A percentile compares a stretch with the other conserved stretches of the same genome.
Evolutionary conservation across 2,113 vertebrate species (phyloP).

Genomic region (Daubentonia madagascariensis): DNA sequence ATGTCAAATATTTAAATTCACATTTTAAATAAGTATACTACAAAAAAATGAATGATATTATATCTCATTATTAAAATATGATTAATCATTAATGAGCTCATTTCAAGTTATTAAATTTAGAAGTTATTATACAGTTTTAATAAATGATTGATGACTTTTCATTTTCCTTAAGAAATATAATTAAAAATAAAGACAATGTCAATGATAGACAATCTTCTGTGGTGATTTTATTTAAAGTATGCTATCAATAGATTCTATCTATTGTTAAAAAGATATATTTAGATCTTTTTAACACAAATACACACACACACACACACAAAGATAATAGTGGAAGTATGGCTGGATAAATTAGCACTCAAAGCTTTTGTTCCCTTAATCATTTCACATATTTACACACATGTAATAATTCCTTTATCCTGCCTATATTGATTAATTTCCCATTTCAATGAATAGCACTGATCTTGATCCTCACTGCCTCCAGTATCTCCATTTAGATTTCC

Average conservation of each 20-base stretch:
- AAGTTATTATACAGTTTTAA: not conserved
- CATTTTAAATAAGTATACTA: not conserved
- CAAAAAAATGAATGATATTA: not conserved
- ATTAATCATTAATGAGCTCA: not conserved
- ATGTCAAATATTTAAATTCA: not conserved
- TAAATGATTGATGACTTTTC: not conserved
- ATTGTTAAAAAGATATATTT: not conserved
- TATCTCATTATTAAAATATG: not conserved
- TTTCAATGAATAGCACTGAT: not conserved
- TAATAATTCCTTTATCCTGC: not conserved
- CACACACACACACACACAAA: not conserved
- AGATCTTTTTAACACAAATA: not conserved
- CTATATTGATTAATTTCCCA: not conserved
- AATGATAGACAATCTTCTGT: not conserved
- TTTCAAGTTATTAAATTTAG: not conserved
- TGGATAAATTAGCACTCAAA: not conserved
- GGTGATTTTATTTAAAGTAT: not conserved
- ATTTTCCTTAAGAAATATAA: not conserved
- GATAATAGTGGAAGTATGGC: not conserved
- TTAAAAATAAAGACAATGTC: not conserved
- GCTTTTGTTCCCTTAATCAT: not conserved
- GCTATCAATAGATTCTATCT: not conserved
- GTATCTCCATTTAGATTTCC: not conserved
- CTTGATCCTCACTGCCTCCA: not conserved
- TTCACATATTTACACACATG: not conserved